Percentiles rank a stretch among this genome's conserved stretches.
These are phyloP conservation scores for Anas capensis DNA, from an alignment of 2,797 vertebrate species.

Conservation along the genomic window DNA sequence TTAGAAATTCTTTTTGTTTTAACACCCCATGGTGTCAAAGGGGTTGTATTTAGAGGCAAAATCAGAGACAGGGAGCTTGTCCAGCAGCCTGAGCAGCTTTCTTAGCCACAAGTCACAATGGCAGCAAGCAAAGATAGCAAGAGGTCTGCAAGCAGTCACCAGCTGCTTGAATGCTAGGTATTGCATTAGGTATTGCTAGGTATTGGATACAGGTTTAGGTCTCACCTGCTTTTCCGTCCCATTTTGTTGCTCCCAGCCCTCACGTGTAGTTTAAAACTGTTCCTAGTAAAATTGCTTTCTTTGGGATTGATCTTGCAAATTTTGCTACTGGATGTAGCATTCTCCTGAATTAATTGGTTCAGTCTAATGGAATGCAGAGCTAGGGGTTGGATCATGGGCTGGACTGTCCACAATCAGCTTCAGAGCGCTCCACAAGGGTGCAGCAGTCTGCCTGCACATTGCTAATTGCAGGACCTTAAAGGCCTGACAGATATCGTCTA, in stretches of 20 bases:
- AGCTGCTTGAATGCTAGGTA: accelerated
- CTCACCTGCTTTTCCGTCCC: not conserved
- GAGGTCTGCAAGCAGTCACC: not conserved
- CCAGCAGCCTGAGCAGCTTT: accelerated
- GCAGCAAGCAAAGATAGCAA: accelerated
- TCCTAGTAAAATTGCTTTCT: not conserved
- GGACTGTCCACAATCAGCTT: not conserved
- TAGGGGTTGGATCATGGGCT: not conserved
- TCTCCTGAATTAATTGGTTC: not conserved
- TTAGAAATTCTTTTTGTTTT: not conserved
- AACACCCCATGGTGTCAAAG: not conserved
- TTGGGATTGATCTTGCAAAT: not conserved
- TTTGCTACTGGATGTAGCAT: not conserved
- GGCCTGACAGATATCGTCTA: not conserved
- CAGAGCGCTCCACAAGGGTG: not conserved
- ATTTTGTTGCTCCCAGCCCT: not conserved
- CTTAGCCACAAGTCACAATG: not conserved
- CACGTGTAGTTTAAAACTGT: not conserved
- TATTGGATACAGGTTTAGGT: not conserved
- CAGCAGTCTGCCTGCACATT: not conserved
- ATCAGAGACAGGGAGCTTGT: not conserved
- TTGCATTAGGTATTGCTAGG: not conserved
- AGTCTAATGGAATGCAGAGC: not conserved
- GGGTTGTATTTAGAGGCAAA: not conserved
- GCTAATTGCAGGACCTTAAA: not conserved